A percentile compares a stretch with the other conserved stretches of the same genome.
Conservation (phyloP, 2,113 vertebrate species). For the Xiphophorus couchianus region DNA sequence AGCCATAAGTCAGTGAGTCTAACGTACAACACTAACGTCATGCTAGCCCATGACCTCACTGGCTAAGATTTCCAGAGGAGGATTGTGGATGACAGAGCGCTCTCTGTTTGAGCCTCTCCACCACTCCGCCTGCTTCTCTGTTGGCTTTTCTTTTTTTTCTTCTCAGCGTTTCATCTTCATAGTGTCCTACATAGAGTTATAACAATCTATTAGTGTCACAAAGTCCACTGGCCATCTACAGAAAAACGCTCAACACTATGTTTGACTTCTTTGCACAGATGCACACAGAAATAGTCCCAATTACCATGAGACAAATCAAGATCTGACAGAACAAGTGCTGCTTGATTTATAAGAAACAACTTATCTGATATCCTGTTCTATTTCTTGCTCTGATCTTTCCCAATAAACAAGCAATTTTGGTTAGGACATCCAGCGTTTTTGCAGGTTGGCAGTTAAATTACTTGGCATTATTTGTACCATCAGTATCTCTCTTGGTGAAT, state of each 20-base stretch:
- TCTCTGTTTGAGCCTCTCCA: constrained; percentile 55
- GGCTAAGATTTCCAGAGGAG: constrained; percentile 54
- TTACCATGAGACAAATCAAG: constrained; percentile 48
- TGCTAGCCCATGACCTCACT: constrained; percentile 73
- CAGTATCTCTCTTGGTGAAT: constrained; percentile 2
- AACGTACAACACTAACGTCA: constrained; percentile 68
- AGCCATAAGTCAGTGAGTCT: constrained; percentile 58
- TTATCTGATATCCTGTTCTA: constrained; percentile 47
- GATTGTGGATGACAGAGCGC: constrained; percentile 66
- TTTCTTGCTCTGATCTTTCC: constrained; percentile 43
- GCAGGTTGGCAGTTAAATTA: constrained; percentile 7
- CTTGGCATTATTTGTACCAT: constrained; percentile 10
- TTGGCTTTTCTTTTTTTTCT: constrained; percentile 38
- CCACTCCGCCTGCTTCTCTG: constrained; percentile 33
- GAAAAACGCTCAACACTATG: constrained; percentile 13
- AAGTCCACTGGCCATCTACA: constrained; percentile 31
- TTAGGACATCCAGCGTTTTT: constrained; percentile 13
- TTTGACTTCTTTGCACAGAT: constrained; percentile 14
- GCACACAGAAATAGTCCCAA: constrained; percentile 11
- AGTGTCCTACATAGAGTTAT: constrained; percentile 38
- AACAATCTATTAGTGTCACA: constrained; percentile 36
- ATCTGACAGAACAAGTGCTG: constrained; percentile 49
- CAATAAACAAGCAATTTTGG: constrained; percentile 27
- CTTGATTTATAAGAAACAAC: constrained; percentile 57
- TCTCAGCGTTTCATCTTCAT: constrained; percentile 21